Evolutionary conservation across 2,888 invertebrate species (phyloP), one percentile per base, ranked within the genome.

Genomic region (Caenorhabditis sp.): DNA sequence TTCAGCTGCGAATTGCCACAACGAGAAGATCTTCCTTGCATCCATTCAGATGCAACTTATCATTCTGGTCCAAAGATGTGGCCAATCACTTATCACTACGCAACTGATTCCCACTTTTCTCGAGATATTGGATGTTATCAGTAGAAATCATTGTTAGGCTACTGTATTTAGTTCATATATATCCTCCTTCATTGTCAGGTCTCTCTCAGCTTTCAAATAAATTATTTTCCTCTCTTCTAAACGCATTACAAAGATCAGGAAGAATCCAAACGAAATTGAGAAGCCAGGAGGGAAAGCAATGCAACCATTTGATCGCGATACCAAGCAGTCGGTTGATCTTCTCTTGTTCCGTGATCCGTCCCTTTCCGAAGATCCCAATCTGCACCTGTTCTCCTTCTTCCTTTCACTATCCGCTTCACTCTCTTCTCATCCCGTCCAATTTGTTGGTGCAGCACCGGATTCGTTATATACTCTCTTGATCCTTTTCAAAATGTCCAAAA

Each of bases 81-180:
- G 24, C 80, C 80, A 6, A 72, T 80, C 44, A 72, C 72, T 22
- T 80, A 62, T 28, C 80, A 80, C 68, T 80, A 67, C 56, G 72
- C 71, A 1, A 62, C 35, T 11, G 61, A 61, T 32, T 28, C 72
- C 5, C 35, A 40, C 35, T 80, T 72, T 20, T 68, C 67, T 6
- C 22, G 28, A 32, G 62, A 80, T n/a, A 80, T 80, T 11, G 80
- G 80, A 9, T 80, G 80, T 62, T 80, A 80, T 80, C 80, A 80
- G 62, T 80, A n/a, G 51, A 56, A n/a, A 47, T 20, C 47, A 18
- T 4, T 40, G 40, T 40, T 40, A 9, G 40, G 13, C 13, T 40
- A 15, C 2, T 40, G 13, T 40, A 32, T 32, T 32, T 13, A 40
- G 32, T 5, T 40, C 40, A 15, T 15, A n/a, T n/a, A n/a, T n/a